Conservation (phyloP, 2,113 vertebrate genomes). For the Ctenodactylus gundi region DNA sequence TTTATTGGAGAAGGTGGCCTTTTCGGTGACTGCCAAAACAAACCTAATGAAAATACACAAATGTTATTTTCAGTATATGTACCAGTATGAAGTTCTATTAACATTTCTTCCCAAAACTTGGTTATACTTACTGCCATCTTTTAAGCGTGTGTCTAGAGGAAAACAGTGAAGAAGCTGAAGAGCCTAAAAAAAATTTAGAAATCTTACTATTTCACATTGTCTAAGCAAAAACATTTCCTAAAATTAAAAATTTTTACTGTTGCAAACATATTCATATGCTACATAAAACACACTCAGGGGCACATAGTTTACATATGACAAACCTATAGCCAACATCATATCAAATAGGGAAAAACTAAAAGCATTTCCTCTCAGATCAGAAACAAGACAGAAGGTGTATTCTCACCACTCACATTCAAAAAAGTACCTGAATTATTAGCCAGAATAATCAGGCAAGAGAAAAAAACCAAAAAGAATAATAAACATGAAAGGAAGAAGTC, state of each 20-base stretch:
- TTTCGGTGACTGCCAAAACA: conserved; percentile 99
- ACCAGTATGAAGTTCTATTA: neutral
- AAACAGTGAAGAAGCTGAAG: conserved; percentile 97
- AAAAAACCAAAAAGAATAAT: neutral
- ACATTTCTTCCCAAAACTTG: neutral
- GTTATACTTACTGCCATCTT: conserved; percentile 95
- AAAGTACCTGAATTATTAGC: neutral
- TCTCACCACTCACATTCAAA: neutral
- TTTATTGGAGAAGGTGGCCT: conserved; percentile 94
- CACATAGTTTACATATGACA: no score
- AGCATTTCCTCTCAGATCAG: neutral
- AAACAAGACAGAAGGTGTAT: neutral
- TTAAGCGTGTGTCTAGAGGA: conserved; percentile 95
- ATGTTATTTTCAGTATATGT: conserved; percentile 62
- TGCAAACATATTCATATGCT: neutral
- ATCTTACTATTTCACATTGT: neutral
- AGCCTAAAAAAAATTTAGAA: conserved; percentile 84
- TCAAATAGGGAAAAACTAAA: no score
- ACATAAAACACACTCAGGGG: neutral
- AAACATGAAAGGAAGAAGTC: neutral
- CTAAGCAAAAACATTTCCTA: neutral
- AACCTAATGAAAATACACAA: conserved; percentile 85
- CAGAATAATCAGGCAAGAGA: neutral
- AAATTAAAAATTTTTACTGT: neutral
- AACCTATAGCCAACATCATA: no score